phyloP scores from a whole-genome alignment of 1,140 invertebrate genomes.

The Acromyrmex charruanus region DNA sequence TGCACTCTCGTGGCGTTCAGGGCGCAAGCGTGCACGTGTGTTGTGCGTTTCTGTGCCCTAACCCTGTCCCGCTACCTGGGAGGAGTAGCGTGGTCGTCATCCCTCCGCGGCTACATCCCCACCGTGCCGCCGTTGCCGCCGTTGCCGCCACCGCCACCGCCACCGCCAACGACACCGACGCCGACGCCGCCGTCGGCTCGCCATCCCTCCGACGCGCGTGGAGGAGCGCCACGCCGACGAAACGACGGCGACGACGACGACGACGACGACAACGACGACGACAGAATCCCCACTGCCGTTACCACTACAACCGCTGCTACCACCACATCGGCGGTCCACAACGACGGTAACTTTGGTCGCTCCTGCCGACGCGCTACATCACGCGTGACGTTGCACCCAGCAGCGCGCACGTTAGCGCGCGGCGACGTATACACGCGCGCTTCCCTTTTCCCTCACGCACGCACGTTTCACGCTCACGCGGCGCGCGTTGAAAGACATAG shows the following conservation, averaged over 20 bases:
- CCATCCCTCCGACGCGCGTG: constrained; percentile 68
- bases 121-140: constrained; percentile 63
- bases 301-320: constrained; percentile 19
- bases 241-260: constrained; percentile 64
- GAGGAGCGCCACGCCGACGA: constrained; percentile 54
- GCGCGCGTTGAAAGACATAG: constrained; percentile 62
- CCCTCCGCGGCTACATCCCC: constrained; percentile 72
- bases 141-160: constrained; percentile 56
- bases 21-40: constrained; percentile 81
- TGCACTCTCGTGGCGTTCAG: constrained; percentile 71
- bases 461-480: constrained; percentile 48
- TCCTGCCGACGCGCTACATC: constrained; percentile 73
- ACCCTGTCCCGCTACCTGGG: constrained; percentile 76
- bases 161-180: constrained; percentile 53
- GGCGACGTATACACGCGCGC: constrained; percentile 62
- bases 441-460: constrained; percentile 60
- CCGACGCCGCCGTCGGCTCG: constrained; percentile 30
- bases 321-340: constrained; percentile 26
- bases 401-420: constrained; percentile 63
- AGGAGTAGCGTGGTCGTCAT: constrained; percentile 70
- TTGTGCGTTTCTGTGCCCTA: constrained; percentile 77
- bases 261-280: constrained; percentile 63
- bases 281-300: constrained; percentile 7
- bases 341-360: constrained; percentile 33
- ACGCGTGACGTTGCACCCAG: constrained; percentile 79